These are phyloP conservation scores for Smittia aterrima DNA, from an alignment of 2,888 invertebrate species.

Conservation along the genomic window DNA sequence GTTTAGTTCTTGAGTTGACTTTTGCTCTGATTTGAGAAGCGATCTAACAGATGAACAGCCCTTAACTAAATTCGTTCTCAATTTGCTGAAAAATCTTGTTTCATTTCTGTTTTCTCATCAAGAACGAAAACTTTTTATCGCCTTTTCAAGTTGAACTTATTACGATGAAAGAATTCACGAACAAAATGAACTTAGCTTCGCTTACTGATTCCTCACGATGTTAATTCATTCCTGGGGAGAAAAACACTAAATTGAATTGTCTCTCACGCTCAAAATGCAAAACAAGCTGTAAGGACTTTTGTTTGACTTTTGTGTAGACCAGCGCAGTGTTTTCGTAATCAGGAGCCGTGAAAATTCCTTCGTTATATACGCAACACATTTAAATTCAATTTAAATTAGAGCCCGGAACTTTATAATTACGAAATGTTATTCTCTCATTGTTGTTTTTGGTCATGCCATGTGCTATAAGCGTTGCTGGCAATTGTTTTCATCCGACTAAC, in stretches of 20 bases:
- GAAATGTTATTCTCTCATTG: neutral
- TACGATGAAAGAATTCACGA: neutral
- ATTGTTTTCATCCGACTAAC: neutral
- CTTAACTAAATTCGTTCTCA: too few relatives aligned
- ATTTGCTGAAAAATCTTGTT: too few relatives aligned
- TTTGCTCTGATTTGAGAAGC: too few relatives aligned
- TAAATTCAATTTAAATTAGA: slow-evolving; percentile 25
- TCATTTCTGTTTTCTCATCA: neutral
- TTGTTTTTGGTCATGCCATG: neutral
- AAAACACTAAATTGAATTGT: neutral
- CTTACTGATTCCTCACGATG: neutral
- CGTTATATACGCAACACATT: neutral
- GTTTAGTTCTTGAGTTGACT: too few relatives aligned
- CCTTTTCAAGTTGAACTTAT: neutral
- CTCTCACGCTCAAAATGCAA: slow-evolving; percentile 1
- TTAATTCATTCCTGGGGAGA: neutral
- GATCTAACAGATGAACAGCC: too few relatives aligned
- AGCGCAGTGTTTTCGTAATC: neutral
- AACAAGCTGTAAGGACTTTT: neutral
- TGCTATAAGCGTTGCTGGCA: neutral
- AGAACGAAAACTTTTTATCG: neutral
- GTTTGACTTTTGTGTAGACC: neutral
- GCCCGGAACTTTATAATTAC: slow-evolving; percentile 19
- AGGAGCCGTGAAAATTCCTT: slow-evolving; percentile 18
- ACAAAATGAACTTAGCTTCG: neutral